Conservation (phyloP, 2,888 invertebrate genomes). For the Cinara cedri region DNA sequence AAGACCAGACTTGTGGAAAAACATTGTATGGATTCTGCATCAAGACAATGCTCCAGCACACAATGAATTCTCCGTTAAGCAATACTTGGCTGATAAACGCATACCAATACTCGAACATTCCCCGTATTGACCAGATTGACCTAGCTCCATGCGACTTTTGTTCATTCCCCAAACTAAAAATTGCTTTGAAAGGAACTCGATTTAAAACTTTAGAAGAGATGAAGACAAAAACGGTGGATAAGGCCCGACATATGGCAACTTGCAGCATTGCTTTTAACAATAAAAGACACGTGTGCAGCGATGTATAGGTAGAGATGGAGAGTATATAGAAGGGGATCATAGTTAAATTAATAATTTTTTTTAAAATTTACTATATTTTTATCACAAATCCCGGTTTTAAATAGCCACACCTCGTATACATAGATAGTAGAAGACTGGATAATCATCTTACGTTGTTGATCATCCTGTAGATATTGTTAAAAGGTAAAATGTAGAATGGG, state of each 20-base stretch:
- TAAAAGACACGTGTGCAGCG: background rate
- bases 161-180: slow-evolving; percentile 48
- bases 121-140: slow-evolving; percentile 60
- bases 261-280: background rate
- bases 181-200: slow-evolving; percentile 9
- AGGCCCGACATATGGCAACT: background rate
- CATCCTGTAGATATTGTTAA: no score
- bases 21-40: no score
- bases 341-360: background rate
- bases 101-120: slow-evolving; percentile 59
- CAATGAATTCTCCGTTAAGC: slow-evolving; percentile 58
- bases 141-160: slow-evolving; percentile 45
- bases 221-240: no score
- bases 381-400: background rate
- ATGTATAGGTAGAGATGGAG: background rate
- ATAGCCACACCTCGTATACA: background rate
- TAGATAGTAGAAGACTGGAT: background rate
- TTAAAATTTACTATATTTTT: background rate
- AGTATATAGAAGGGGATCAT: background rate
- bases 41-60: slow-evolving; percentile 58
- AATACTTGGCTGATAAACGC: slow-evolving; percentile 59
- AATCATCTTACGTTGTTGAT: no score
- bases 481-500: no score
- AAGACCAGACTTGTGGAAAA: no score
- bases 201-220: slow-evolving; percentile 3